Conservation (phyloP, 2,888 invertebrate genomes). For the Euphydryas editha region DNA sequence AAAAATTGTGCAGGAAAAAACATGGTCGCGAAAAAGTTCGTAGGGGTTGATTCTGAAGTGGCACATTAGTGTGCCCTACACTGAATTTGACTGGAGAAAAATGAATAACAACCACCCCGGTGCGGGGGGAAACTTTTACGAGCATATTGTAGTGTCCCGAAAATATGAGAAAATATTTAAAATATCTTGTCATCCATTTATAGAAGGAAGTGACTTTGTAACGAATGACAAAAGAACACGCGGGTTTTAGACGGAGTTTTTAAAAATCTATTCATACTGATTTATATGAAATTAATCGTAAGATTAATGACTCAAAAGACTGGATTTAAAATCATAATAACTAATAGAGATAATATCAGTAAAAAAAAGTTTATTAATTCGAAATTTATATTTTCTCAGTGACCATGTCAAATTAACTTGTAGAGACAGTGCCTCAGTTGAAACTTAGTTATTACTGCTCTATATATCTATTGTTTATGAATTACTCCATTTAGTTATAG, state of each 20-base stretch:
- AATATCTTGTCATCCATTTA: slow-evolving; percentile 31
- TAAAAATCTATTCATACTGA: not conserved
- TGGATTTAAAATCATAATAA: too few relatives aligned
- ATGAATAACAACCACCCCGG: slow-evolving; percentile 74
- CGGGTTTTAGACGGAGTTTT: not conserved
- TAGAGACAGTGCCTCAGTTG: too few relatives aligned
- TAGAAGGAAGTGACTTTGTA: slow-evolving; percentile 6
- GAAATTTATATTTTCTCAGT: too few relatives aligned
- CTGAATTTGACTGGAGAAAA: slow-evolving; percentile 73
- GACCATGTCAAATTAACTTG: too few relatives aligned
- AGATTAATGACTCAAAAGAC: not conserved
- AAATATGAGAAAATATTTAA: slow-evolving; percentile 52
- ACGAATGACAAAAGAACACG: not conserved
- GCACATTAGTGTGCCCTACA: slow-evolving; percentile 76
- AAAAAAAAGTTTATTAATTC: too few relatives aligned
- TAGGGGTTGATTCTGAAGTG: slow-evolving; percentile 76
- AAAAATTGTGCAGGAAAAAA: slow-evolving; percentile 77
- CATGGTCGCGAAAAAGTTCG: slow-evolving; percentile 77
- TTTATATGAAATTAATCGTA: not conserved
- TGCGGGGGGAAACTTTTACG: slow-evolving; percentile 57
- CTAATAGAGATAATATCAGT: too few relatives aligned
- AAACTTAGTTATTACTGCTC: too few relatives aligned
- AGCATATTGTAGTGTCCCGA: slow-evolving; percentile 65
- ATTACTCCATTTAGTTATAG: too few relatives aligned
- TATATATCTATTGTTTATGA: too few relatives aligned